These are phyloP conservation scores for Catocala sponsa DNA, from an alignment of 2,888 invertebrate genomes.

Conservation along the genomic window DNA sequence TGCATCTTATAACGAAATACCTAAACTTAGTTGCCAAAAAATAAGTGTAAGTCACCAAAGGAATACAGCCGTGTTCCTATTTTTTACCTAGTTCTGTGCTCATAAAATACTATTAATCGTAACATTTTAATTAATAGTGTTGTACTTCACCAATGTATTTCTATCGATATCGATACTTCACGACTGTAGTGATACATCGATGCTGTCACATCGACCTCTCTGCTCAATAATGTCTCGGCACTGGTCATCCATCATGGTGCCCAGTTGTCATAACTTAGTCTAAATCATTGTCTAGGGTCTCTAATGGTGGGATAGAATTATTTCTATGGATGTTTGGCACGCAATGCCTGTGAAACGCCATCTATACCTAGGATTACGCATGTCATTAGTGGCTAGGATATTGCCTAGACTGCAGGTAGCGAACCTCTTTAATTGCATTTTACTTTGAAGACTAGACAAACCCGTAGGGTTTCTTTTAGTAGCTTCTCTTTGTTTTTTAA, in stretches of 20 bases:
- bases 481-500: too few species aligned
- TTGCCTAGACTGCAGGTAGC: background rate
- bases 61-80: too few species aligned
- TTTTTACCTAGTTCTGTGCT: too few species aligned
- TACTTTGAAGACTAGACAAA: too few species aligned
- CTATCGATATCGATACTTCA: constrained; percentile 31
- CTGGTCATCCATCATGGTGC: constrained; percentile 17
- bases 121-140: background rate
- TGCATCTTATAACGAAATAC: too few species aligned
- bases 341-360: constrained; percentile 11
- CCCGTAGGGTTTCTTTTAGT: too few species aligned
- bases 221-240: constrained; percentile 17
- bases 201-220: constrained; percentile 17
- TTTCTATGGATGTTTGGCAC: constrained; percentile 18
- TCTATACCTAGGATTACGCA: background rate
- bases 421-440: background rate
- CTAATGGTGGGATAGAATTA: constrained; percentile 13
- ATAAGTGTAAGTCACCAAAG: too few species aligned
- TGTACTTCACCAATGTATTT: background rate
- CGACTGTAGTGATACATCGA: constrained; percentile 23
- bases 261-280: constrained; percentile 16
- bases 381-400: background rate
- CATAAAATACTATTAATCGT: too few species aligned
- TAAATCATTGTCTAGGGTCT: constrained; percentile 21
- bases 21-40: too few species aligned